Evolutionary conservation across 23 tunicate genomes (phyloP).

Genomic region (Styela plicata): DNA sequence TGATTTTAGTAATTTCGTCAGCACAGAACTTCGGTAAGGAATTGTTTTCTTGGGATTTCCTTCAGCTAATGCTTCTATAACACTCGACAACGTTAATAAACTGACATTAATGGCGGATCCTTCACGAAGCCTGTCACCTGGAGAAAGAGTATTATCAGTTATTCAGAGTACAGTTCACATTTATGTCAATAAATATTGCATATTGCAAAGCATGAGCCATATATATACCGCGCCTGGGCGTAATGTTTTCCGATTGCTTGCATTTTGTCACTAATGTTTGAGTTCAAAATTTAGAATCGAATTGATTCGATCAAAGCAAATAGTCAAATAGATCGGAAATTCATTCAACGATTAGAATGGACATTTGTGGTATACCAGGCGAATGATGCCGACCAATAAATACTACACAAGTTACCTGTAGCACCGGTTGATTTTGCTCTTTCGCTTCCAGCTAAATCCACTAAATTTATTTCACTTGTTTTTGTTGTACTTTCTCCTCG

Average conservation of each 20-base stretch:
- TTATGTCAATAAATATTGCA: neutral
- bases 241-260: too few relatives aligned
- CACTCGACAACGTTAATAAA: conserved; percentile 57
- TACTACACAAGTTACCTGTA: conserved; percentile 43
- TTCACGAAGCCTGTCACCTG: conserved; percentile 77
- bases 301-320: too few relatives aligned
- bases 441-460: conserved; percentile 79
- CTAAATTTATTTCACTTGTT: conserved; percentile 73
- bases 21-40: conserved; percentile 62
- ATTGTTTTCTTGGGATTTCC: conserved; percentile 29
- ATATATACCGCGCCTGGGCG: too few relatives aligned
- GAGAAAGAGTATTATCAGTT: neutral
- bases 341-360: too few relatives aligned
- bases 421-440: conserved; percentile 79
- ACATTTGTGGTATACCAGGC: too few relatives aligned
- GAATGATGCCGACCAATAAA: too few relatives aligned
- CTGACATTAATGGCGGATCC: conserved; percentile 75
- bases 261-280: neutral
- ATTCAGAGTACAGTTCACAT: neutral
- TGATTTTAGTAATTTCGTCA: conserved; percentile 66
- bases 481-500: conserved; percentile 72
- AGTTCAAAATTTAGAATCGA: too few relatives aligned
- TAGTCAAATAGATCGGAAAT: too few relatives aligned
- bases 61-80: conserved; percentile 66
- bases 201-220: too few relatives aligned